Conservation (phyloP, 2,797 vertebrate genomes). For the Hyperoplus lanceolatus region DNA sequence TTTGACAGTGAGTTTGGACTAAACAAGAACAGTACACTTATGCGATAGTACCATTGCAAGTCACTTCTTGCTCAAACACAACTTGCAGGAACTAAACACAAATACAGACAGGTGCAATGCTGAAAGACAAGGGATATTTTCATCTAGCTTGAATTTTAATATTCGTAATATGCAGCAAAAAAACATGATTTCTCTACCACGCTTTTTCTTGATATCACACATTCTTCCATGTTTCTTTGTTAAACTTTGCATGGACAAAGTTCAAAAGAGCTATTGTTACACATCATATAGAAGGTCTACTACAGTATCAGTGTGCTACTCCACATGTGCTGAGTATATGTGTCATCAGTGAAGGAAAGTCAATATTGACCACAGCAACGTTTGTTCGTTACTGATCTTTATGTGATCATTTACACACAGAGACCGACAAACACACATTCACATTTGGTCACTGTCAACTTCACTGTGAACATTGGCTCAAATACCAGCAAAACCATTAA, state of each 20-base stretch:
- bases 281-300: neutral
- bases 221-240: neutral
- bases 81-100: conserved; percentile 28
- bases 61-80: neutral
- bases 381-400: neutral
- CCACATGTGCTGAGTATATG: neutral
- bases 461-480: too few species aligned
- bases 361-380: conserved; percentile 11
- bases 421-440: neutral
- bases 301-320: neutral
- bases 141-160: conserved; percentile 50
- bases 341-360: neutral
- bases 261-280: neutral
- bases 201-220: neutral
- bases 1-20: too few species aligned
- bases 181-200: neutral
- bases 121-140: conserved; percentile 13
- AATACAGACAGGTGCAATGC: conserved; percentile 50
- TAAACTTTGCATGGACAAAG: conserved; percentile 45
- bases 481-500: neutral
- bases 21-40: neutral
- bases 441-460: neutral
- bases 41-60: neutral
- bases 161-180: conserved; percentile 2
- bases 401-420: neutral